These are phyloP conservation scores for Chelonus insularis DNA, from an alignment of 1,140 invertebrate species.

Conservation along the genomic window DNA sequence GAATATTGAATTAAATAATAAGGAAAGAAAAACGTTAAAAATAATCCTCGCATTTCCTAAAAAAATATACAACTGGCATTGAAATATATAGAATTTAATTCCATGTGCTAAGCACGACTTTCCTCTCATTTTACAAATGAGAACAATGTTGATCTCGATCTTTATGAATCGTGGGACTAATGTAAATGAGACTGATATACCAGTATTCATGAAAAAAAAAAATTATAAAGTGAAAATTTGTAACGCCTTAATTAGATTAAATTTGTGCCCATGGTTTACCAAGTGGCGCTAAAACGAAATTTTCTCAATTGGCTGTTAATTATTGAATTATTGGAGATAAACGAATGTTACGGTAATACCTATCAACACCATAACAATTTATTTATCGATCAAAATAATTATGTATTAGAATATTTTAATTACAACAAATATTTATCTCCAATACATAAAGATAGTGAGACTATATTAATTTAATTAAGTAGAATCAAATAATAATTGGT, in stretches of 20 bases:
- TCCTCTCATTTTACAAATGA: neutral
- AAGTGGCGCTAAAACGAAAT: conserved; percentile 38
- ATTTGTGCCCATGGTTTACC: conserved; percentile 29
- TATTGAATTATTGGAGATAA: neutral
- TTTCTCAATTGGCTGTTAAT: conserved; percentile 56
- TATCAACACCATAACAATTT: neutral
- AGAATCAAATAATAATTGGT: too few relatives aligned
- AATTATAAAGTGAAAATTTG: conserved; percentile 34
- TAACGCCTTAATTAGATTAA: conserved; percentile 58
- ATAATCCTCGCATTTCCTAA: neutral
- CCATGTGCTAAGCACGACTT: too few relatives aligned
- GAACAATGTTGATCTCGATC: neutral
- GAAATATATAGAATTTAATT: too few relatives aligned
- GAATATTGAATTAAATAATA: neutral
- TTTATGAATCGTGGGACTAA: conserved; percentile 27
- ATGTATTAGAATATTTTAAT: too few relatives aligned
- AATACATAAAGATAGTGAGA: too few relatives aligned
- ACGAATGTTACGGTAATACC: neutral
- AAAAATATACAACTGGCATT: conserved; percentile 58
- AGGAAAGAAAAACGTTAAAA: neutral
- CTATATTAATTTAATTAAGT: too few relatives aligned
- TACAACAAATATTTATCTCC: too few relatives aligned
- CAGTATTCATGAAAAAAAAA: conserved; percentile 55
- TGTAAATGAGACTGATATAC: conserved; percentile 59
- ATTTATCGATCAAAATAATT: too few relatives aligned